These are phyloP conservation scores for Halyomorpha halys DNA, from an alignment of 1,140 invertebrate species.

Conservation along the genomic window DNA sequence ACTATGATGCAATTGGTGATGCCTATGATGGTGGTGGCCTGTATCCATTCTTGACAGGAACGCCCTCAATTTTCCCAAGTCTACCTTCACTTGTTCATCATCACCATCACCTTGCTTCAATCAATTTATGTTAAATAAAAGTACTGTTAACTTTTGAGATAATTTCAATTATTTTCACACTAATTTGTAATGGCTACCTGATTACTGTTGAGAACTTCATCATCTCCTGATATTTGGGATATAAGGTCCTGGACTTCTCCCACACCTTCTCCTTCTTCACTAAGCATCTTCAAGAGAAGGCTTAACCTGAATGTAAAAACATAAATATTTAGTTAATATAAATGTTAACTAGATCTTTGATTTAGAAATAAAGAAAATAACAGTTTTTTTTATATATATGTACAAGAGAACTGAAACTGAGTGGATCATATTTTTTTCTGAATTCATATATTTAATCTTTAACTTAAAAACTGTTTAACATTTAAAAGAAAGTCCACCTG, in stretches of 20 bases:
- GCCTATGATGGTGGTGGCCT: constrained; percentile 18
- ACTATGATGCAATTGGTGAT: constrained; percentile 19
- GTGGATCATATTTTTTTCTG: too few species aligned
- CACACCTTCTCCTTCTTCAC: constrained; percentile 22
- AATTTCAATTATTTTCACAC: too few species aligned
- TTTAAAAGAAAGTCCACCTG: too few species aligned
- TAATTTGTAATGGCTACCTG: background rate
- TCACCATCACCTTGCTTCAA: background rate
- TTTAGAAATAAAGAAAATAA: too few species aligned
- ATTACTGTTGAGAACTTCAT: background rate
- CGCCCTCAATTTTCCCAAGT: constrained; percentile 22
- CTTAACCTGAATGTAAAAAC: constrained; percentile 14
- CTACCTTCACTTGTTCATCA: constrained; percentile 20
- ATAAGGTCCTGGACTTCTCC: constrained; percentile 9
- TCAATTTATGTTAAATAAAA: too few species aligned
- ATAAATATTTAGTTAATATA: background rate
- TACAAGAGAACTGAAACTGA: too few species aligned
- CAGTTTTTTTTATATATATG: too few species aligned
- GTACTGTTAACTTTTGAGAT: too few species aligned
- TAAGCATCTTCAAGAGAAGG: constrained; percentile 24
- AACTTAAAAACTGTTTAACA: too few species aligned
- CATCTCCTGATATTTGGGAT: constrained; percentile 6
- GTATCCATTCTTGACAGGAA: constrained; percentile 14
- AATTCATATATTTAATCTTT: too few species aligned
- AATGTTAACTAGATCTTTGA: too few species aligned